These are phyloP conservation scores for Cladorhizidae sp. DNA, from an alignment of 37 sponge, comb jelly and placozoan genomes.

Conservation along the genomic window DNA sequence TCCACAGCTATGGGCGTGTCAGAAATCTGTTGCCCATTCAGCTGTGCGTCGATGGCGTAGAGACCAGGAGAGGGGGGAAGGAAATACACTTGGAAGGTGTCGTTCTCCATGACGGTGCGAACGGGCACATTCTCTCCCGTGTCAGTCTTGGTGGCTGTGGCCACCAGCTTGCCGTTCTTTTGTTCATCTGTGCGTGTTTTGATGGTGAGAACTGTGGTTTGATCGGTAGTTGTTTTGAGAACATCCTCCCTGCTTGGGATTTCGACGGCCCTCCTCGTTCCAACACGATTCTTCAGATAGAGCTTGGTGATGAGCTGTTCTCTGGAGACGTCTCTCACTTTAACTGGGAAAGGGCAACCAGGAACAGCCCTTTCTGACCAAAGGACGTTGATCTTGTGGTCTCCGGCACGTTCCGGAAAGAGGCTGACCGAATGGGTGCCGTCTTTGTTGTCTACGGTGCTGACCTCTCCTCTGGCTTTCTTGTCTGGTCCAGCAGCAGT, in stretches of 20 bases:
- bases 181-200: conserved; percentile 18
- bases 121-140: background rate
- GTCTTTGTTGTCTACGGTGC: conserved; percentile 34
- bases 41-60: conserved; percentile 33
- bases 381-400: conserved; percentile 14
- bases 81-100: conserved; percentile 42
- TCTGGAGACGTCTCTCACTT: conserved; percentile 17
- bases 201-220: background rate
- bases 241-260: conserved; percentile 5
- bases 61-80: conserved; percentile 28
- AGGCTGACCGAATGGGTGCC: conserved; percentile 16
- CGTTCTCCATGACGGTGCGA: background rate
- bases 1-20: conserved; percentile 50
- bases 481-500: conserved; percentile 5
- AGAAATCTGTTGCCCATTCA: conserved; percentile 33
- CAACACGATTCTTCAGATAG: background rate
- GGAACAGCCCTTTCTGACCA: conserved; percentile 56
- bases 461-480: conserved; percentile 1
- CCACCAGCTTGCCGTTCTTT: conserved; percentile 3
- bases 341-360: conserved; percentile 61
- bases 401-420: conserved; percentile 19
- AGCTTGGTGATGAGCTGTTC: conserved; percentile 30
- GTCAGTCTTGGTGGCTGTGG: background rate
- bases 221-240: background rate
- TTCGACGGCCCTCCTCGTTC: background rate